A percentile compares a stretch with the other conserved stretches of the same genome.
phyloP scores from a whole-genome alignment of 2,797 vertebrate species.

The Numenius phaeopus region DNA sequence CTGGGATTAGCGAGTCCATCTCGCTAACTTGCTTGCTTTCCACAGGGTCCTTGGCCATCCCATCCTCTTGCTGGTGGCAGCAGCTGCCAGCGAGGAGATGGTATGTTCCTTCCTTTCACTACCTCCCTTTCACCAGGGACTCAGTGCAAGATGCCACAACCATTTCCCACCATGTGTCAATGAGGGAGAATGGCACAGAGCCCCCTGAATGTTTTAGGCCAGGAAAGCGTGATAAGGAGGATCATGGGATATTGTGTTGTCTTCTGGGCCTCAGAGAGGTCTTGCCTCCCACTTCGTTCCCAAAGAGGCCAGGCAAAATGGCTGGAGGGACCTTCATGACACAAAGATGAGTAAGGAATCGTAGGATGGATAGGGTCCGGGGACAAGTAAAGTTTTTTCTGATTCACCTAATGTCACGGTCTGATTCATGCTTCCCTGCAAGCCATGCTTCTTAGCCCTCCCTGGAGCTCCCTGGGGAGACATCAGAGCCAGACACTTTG shows the following conservation, averaged over 20 bases:
- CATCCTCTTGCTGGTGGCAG: rapidly evolving
- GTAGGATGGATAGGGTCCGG: neutral
- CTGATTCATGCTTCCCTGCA: neutral
- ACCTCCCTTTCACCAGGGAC: neutral
- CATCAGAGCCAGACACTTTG: neutral
- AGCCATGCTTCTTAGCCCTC: neutral
- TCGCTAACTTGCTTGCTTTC: neutral
- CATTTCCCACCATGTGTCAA: rapidly evolving
- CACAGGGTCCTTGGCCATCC: neutral
- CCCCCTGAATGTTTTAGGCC: neutral
- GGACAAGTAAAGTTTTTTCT: neutral
- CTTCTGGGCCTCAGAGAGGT: neutral
- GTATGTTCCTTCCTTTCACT: neutral
- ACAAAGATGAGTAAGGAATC: neutral
- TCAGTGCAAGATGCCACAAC: neutral
- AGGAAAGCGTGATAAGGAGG: neutral
- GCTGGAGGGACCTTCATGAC: neutral
- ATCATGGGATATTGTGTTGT: rapidly evolving
- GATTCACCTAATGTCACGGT: neutral
- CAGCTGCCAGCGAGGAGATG: neutral
- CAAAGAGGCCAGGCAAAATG: neutral
- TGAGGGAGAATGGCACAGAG: neutral
- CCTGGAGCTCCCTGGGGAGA: neutral
- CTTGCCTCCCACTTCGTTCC: neutral
- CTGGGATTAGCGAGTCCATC: neutral